These are phyloP conservation scores for Probosciger aterrimus DNA, from an alignment of 2,113 vertebrate genomes.

Conservation along the genomic window DNA sequence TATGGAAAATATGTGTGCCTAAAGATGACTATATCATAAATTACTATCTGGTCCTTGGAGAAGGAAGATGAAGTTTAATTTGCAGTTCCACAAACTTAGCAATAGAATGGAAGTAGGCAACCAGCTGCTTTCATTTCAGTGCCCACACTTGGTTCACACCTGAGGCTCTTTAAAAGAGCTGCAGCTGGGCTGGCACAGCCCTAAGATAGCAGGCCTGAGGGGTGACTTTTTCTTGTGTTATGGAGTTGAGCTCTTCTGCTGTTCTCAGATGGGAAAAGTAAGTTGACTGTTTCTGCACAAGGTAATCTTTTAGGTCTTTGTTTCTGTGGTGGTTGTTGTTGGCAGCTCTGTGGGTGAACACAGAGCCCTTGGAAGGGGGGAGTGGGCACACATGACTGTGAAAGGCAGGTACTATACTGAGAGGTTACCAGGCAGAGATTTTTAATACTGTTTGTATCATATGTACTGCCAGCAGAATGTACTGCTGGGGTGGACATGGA, in stretches of 20 bases:
- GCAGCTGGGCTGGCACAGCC: not conserved
- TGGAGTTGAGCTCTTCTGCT: not conserved
- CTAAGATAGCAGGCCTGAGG: too few relatives aligned
- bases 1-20: not conserved
- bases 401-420: not conserved
- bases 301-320: not conserved
- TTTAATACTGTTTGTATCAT: not conserved
- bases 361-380: not conserved
- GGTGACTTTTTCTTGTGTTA: not conserved
- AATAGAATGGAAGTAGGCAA: not conserved
- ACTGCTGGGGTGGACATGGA: not conserved
- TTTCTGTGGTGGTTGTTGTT: not conserved
- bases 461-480: fast-evolving
- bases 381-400: fast-evolving
- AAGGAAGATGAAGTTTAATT: not conserved
- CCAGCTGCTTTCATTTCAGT: not conserved
- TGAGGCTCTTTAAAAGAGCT: not conserved
- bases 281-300: not conserved
- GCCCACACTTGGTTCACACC: not conserved
- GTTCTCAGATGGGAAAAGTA: not conserved
- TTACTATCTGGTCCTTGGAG: not conserved
- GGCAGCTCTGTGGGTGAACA: not conserved
- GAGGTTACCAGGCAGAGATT: not conserved
- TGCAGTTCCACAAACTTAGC: not conserved
- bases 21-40: not conserved